Evolutionary conservation across 2,797 vertebrate species (phyloP).

Genomic region (Euthynnus affinis): DNA sequence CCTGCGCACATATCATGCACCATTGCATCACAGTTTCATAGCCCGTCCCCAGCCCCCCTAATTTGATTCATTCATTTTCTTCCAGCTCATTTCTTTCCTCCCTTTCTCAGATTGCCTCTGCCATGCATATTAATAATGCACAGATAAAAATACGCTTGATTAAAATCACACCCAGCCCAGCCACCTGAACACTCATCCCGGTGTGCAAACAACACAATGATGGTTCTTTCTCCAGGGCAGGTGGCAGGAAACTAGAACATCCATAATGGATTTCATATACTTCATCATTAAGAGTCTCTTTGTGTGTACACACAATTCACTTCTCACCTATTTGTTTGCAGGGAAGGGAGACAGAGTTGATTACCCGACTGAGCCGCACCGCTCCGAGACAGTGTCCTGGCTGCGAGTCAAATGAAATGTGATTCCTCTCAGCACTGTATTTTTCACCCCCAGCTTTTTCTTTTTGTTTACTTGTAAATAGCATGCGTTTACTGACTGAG

Average conservation of each 20-base stretch:
- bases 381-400: conserved; percentile 49
- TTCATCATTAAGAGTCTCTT: conserved; percentile 68
- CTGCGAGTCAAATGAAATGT: conserved; percentile 63
- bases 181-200: conserved; percentile 39
- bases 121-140: conserved; percentile 78
- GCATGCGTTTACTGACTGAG: conserved; percentile 49
- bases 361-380: conserved; percentile 44
- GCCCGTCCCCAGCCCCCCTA: conserved; percentile 52
- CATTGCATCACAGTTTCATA: conserved; percentile 66
- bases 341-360: conserved; percentile 64
- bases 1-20: conserved; percentile 63
- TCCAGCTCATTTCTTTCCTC: conserved; percentile 65
- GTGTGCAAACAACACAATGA: conserved; percentile 49
- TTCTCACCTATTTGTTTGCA: conserved; percentile 71
- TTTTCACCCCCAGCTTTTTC: conserved; percentile 50
- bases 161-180: conserved; percentile 71
- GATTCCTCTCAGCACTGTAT: conserved; percentile 49
- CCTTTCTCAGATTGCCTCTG: conserved; percentile 58
- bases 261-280: conserved; percentile 74
- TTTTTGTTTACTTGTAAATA: conserved; percentile 73
- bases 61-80: conserved; percentile 79
- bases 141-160: conserved; percentile 79
- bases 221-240: conserved; percentile 60
- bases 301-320: conserved; percentile 66
- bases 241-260: conserved; percentile 66